Conservation (phyloP, 2,888 invertebrate genomes). For the Leptogaster cylindrica region DNA sequence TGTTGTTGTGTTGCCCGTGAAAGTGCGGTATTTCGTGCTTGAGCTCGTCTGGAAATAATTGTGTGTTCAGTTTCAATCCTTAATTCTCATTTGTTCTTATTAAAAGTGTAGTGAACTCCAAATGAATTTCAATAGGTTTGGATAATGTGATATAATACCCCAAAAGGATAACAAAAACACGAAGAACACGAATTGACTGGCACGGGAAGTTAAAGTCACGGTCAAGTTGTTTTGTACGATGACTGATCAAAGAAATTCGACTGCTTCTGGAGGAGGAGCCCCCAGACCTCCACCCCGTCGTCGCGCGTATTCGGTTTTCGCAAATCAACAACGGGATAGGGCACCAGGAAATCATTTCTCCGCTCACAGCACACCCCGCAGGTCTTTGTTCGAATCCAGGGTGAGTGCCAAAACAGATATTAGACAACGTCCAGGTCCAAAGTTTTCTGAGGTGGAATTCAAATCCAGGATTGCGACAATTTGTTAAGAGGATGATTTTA, state of each 20-base stretch:
- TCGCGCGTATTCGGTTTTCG: slow-evolving; percentile 57
- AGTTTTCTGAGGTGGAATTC: background rate
- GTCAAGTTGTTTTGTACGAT: slow-evolving; percentile 40
- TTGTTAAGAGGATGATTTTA: no score
- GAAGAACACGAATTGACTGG: no score
- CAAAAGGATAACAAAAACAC: no score
- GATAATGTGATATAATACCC: no score
- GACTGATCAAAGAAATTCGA: slow-evolving; percentile 38
- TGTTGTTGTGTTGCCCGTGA: no score
- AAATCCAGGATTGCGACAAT: background rate
- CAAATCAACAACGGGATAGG: slow-evolving; percentile 54
- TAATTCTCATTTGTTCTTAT: no score
- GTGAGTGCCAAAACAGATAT: background rate
- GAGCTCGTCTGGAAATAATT: no score
- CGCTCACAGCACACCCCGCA: slow-evolving; percentile 51
- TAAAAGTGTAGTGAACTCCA: no score
- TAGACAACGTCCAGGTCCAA: background rate
- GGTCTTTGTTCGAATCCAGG: slow-evolving; percentile 55
- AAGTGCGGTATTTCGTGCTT: no score
- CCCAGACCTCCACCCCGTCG: slow-evolving; percentile 60
- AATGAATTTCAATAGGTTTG: no score
- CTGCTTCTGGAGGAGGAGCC: slow-evolving; percentile 46
- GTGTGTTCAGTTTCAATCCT: no score
- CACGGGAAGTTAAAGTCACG: slow-evolving; percentile 28
- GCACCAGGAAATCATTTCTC: slow-evolving; percentile 46